A percentile compares a stretch with the other conserved stretches of the same genome.
Conservation (phyloP, 1,140 invertebrate species). For the Nephotettix cincticeps region DNA sequence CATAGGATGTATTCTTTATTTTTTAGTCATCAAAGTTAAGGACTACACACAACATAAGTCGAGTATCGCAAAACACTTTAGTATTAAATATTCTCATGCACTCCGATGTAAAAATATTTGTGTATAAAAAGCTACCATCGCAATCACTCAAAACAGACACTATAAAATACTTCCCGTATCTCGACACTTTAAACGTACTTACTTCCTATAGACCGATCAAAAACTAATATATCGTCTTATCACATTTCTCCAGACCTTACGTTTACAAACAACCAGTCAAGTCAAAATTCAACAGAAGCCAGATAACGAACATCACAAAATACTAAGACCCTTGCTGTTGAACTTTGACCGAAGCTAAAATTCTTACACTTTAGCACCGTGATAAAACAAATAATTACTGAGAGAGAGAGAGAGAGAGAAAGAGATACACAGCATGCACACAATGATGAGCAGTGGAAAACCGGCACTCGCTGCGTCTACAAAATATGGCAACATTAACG, state of each 20-base stretch:
- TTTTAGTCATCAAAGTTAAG: neutral
- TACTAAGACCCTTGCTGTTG: neutral
- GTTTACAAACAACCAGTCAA: conserved; percentile 8
- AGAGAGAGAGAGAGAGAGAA: conserved; percentile 1
- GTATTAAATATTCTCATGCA: neutral
- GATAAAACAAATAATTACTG: conserved; percentile 2
- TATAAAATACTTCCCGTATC: conserved; percentile 1
- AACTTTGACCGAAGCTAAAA: neutral
- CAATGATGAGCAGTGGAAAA: neutral
- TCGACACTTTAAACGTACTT: neutral
- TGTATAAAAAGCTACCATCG: conserved; percentile 10
- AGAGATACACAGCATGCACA: conserved; percentile 3
- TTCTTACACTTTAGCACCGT: conserved; percentile 11
- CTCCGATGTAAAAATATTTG: conserved; percentile 16
- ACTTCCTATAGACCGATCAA: conserved; percentile 13
- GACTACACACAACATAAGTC: conserved; percentile 7
- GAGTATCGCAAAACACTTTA: neutral
- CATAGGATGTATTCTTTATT: neutral
- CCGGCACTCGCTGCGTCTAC: neutral
- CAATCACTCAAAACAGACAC: neutral
- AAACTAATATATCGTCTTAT: conserved; percentile 16
- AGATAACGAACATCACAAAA: neutral
- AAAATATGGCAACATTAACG: conserved; percentile 3
- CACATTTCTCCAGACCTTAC: conserved; percentile 17
- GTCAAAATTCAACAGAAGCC: conserved; percentile 1